Conservation (phyloP, 1,140 invertebrate genomes). For the Halyomorpha halys region DNA sequence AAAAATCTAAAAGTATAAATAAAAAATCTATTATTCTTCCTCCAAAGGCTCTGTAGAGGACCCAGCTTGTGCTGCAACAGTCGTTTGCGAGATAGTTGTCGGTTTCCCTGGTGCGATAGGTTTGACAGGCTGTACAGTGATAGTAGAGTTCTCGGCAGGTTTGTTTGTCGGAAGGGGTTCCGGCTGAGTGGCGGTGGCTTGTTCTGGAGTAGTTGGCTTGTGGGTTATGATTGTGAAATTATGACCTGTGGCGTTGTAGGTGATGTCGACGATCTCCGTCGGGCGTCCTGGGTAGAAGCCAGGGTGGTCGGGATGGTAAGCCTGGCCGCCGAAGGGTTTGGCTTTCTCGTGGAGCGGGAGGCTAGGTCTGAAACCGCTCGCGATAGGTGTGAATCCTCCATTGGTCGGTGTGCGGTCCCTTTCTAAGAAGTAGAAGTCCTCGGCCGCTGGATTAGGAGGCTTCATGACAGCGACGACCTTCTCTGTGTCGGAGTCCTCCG, state of each 20-base stretch:
- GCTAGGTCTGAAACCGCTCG: neutral
- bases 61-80: too few relatives aligned
- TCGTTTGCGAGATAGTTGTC: too few relatives aligned
- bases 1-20: too few relatives aligned
- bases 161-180: too few relatives aligned
- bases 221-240: neutral
- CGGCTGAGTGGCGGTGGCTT: neutral
- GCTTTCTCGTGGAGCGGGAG: neutral
- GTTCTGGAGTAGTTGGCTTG: neutral
- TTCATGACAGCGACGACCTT: neutral
- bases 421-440: conserved; percentile 1
- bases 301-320: neutral
- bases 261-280: neutral
- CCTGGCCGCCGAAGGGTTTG: neutral
- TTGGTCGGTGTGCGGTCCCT: neutral
- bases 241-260: neutral
- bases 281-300: conserved; percentile 1
- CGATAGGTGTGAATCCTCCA: neutral
- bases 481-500: neutral
- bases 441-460: neutral
- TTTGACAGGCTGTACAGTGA: too few relatives aligned
- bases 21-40: too few relatives aligned
- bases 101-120: too few relatives aligned
- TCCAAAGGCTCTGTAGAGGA: too few relatives aligned
- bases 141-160: too few relatives aligned